Percentiles rank a stretch among this genome's conserved stretches.
These are phyloP conservation scores for Crepidodera aurea DNA, from an alignment of 2,888 invertebrate species.

Conservation along the genomic window DNA sequence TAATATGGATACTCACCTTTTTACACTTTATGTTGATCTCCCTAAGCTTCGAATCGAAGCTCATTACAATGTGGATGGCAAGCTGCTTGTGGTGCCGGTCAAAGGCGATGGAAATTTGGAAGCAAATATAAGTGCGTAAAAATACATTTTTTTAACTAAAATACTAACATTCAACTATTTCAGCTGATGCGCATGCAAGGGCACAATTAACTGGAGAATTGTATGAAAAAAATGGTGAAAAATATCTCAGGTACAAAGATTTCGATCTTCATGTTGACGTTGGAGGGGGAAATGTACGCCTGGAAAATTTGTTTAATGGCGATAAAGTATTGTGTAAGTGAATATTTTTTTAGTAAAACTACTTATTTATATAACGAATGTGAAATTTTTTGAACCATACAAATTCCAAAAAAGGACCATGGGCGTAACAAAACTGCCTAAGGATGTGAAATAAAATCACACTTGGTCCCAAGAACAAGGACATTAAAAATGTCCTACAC, in stretches of 20 bases:
- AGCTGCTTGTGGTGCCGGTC: conserved; percentile 64
- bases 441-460: too few relatives aligned
- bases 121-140: conserved; percentile 65
- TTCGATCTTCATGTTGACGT: conserved; percentile 63
- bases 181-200: conserved; percentile 53
- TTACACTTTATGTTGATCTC: conserved; percentile 61
- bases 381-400: too few relatives aligned
- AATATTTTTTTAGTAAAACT: too few relatives aligned
- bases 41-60: conserved; percentile 64
- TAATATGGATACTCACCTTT: conserved; percentile 56
- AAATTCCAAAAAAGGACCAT: too few relatives aligned
- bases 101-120: conserved; percentile 65
- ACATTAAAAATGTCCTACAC: too few relatives aligned
- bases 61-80: conserved; percentile 65
- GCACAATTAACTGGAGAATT: conserved; percentile 50
- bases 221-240: conserved; percentile 59
- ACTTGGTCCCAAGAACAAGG: too few relatives aligned
- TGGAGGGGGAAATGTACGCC: conserved; percentile 61
- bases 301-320: conserved; percentile 66
- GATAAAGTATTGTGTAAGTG: conserved; percentile 64
- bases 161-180: conserved; percentile 30
- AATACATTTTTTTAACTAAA: background rate
- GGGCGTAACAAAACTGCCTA: too few relatives aligned
- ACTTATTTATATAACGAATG: too few relatives aligned
- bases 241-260: conserved; percentile 60